Evolutionary conservation across 2,888 invertebrate genomes (phyloP).

Genomic region (Hedya salicella): DNA sequence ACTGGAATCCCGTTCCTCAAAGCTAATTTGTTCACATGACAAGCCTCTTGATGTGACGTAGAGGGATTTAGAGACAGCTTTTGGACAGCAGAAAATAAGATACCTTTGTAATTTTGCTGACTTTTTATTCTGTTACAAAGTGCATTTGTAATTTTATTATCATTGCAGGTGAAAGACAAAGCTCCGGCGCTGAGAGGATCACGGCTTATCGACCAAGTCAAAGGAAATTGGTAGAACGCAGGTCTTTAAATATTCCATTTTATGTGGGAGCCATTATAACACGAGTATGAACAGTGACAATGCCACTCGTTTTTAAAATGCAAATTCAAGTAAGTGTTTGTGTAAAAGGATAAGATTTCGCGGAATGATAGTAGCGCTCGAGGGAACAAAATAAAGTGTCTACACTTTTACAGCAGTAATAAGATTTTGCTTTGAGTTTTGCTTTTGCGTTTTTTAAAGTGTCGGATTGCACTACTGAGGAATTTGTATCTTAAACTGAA

Average conservation of each 20-base stretch:
- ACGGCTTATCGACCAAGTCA: constrained; percentile 63
- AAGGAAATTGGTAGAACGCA: constrained; percentile 59
- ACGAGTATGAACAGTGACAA: constrained; percentile 36
- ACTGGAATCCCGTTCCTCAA: neutral
- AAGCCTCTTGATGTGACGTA: neutral
- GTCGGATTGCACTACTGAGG: constrained; percentile 7
- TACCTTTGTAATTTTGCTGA: neutral
- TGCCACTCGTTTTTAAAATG: constrained; percentile 48
- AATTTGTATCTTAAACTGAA: neutral
- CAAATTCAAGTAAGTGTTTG: constrained; percentile 35
- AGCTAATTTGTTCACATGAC: neutral
- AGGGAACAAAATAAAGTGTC: constrained; percentile 22
- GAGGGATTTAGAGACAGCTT: neutral
- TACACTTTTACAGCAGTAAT: constrained; percentile 22
- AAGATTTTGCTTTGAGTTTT: constrained; percentile 14
- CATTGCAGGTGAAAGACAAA: constrained; percentile 13
- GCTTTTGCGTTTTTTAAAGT: constrained; percentile 13
- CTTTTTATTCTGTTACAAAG: constrained; percentile 15
- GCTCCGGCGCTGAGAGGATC: constrained; percentile 36
- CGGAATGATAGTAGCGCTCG: constrained; percentile 21
- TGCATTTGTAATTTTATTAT: constrained; percentile 10
- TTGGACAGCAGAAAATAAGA: neutral
- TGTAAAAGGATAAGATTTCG: constrained; percentile 33
- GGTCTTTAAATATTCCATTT: constrained; percentile 55
- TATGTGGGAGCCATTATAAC: constrained; percentile 53